Base-by-base conservation (phyloP, 2,113 vertebrate genomes). In the Crotalus viridis region DNA sequence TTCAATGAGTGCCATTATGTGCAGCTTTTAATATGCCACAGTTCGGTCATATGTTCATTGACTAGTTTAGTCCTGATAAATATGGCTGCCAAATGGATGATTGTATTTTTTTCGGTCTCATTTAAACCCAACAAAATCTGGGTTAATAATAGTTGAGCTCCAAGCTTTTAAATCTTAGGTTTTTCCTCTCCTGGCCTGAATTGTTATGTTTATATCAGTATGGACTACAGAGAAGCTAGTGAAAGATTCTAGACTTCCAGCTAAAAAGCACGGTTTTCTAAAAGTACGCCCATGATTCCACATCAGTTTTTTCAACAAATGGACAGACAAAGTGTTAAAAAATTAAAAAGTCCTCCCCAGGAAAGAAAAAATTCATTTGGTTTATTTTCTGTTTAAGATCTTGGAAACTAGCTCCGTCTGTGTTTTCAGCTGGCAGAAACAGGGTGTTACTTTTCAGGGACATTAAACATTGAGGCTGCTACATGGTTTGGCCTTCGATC, bases 361-460 rank as follows among this genome's bases (percentile, higher is more conserved):
- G 91, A 93, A 93, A 93, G 93, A 93, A 92, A 81, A 85, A 51
- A 89, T 88, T 90, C 91, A 54, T 86, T 74, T 93, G 61, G 54
- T 81, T 92, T 89, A 59, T 95, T 96, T 97, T 57, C 91, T 94
- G 94, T 93, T 89, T 94, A 95, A 95, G 89, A 87, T 96, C 85
- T 89, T 91, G 48, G 91, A 95, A 94, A 69, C 91, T 94, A 0
- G 94, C 96, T 88, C 54, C 96, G 48, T 97, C 94, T 95, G 26
- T 91, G 94, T 87, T 86, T 94, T 91, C 57, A 15, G 88, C 95
- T 95, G 0, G 95, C 0, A 0, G 91, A 94, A 93, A 94, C 3
- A 15, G 88, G 88, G 93, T 95, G 93, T 96, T 97, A 94, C 93
- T 97, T 96, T 94, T 93, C 95, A 96, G 95, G 94, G 93, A 61